These are phyloP conservation scores for Pseudochaenichthys georgianus DNA, from an alignment of 2,797 vertebrate species.

Conservation along the genomic window DNA sequence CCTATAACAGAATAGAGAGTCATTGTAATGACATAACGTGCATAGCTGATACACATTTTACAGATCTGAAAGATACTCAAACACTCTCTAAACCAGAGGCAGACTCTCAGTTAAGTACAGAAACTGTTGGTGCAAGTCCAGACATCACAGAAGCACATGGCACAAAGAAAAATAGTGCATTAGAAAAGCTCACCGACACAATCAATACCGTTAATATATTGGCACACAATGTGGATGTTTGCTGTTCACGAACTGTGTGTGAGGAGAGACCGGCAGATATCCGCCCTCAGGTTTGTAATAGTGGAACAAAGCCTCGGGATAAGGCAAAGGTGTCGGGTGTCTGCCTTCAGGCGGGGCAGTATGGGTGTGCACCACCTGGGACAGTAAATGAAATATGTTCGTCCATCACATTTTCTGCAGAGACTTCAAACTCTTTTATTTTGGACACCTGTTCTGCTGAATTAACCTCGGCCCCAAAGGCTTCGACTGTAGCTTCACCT, in stretches of 20 bases:
- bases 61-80: conserved; percentile 16
- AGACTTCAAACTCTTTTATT: conserved; percentile 41
- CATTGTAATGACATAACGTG: neutral
- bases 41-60: neutral
- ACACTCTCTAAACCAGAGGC: conserved; percentile 10
- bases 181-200: conserved; percentile 17
- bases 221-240: conserved; percentile 18
- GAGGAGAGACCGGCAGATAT: conserved; percentile 37
- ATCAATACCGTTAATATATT: neutral
- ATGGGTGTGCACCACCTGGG: conserved; percentile 41
- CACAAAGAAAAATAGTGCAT: conserved; percentile 9
- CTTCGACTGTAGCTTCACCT: conserved; percentile 8
- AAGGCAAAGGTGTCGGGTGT: conserved; percentile 28
- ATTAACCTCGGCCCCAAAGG: conserved; percentile 10
- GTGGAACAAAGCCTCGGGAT: conserved; percentile 34
- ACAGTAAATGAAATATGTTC: conserved; percentile 60
- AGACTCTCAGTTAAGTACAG: conserved; percentile 13
- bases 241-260: conserved; percentile 20
- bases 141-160: conserved; percentile 22
- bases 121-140: conserved; percentile 13
- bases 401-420: conserved; percentile 52
- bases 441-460: conserved; percentile 17
- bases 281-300: conserved; percentile 32
- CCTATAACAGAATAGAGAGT: conserved; percentile 4
- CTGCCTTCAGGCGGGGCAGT: conserved; percentile 22